These are phyloP conservation scores for Pseudocheirus occidentalis DNA, from an alignment of 2,797 vertebrate species.

Conservation along the genomic window DNA sequence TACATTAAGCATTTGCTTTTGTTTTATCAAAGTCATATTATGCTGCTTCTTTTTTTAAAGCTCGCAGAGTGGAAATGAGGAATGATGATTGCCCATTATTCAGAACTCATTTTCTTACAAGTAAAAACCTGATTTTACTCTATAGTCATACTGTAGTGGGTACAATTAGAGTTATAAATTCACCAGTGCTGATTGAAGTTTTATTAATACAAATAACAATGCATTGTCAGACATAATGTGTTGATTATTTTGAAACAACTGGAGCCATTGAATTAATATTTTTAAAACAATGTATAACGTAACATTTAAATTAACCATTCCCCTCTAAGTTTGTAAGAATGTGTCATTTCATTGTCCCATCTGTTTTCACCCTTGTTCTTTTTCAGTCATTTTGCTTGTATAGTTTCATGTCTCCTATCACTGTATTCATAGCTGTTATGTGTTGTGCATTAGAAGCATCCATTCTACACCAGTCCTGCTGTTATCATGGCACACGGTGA, in stretches of 20 bases:
- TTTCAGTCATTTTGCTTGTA: conserved; percentile 84
- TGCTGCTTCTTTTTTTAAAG: conserved; percentile 56
- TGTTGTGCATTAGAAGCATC: conserved; percentile 90
- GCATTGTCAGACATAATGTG: background rate
- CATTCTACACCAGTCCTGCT: conserved; percentile 87
- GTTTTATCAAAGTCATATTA: conserved; percentile 59
- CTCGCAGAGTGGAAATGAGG: conserved; percentile 72
- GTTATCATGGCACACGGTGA: conserved; percentile 89
- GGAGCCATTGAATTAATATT: conserved; percentile 24
- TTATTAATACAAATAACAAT: conserved; percentile 63
- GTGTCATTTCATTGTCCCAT: conserved; percentile 76
- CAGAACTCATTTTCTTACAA: background rate
- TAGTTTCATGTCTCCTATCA: conserved; percentile 83
- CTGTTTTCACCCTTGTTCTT: conserved; percentile 80
- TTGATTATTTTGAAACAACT: conserved; percentile 5
- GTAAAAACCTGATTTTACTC: conserved; percentile 68
- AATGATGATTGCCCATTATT: conserved; percentile 57
- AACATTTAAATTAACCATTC: conserved; percentile 76
- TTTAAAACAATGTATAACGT: conserved; percentile 51
- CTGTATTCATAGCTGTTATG: conserved; percentile 87
- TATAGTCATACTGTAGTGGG: conserved; percentile 50
- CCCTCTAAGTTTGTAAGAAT: conserved; percentile 69
- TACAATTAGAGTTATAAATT: conserved; percentile 65
- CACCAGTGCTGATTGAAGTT: conserved; percentile 66
- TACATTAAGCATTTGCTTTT: conserved; percentile 46